Evolutionary conservation across 2,888 invertebrate species (phyloP).

Genomic region (Sericinus montela): DNA sequence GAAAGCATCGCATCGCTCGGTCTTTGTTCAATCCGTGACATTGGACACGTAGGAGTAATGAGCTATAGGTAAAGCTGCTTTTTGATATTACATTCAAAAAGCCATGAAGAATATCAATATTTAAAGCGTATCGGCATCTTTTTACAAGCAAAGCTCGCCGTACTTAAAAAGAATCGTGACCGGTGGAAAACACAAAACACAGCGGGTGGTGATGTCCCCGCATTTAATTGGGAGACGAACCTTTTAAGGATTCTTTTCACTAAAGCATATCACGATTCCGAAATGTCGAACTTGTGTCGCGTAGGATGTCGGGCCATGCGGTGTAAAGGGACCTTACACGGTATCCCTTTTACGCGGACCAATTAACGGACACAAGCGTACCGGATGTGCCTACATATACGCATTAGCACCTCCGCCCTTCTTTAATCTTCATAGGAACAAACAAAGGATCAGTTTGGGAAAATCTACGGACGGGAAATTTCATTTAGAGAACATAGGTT

Average conservation of each 20-base stretch:
- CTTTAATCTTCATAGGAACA: slow-evolving; percentile 67
- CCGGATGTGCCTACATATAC: slow-evolving; percentile 70
- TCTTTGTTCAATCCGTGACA: slow-evolving; percentile 27
- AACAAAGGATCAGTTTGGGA: slow-evolving; percentile 46
- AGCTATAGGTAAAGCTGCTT: not conserved
- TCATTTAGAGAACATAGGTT: slow-evolving; percentile 25
- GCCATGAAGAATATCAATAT: slow-evolving; percentile 13
- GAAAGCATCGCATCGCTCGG: slow-evolving; percentile 32
- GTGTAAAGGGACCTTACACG: slow-evolving; percentile 60
- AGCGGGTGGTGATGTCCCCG: slow-evolving; percentile 38
- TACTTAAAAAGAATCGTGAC: slow-evolving; percentile 36
- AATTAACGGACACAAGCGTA: slow-evolving; percentile 73
- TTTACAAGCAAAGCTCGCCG: slow-evolving; percentile 23
- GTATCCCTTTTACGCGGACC: slow-evolving; percentile 78
- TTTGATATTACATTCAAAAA: slow-evolving; percentile 1
- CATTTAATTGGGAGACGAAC: slow-evolving; percentile 47
- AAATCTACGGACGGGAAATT: slow-evolving; percentile 48
- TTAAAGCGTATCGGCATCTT: slow-evolving; percentile 10
- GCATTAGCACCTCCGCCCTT: slow-evolving; percentile 74
- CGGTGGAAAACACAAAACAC: slow-evolving; percentile 39
- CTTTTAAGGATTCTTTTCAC: slow-evolving; percentile 45
- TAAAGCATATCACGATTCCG: slow-evolving; percentile 45
- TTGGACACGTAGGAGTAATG: slow-evolving; percentile 24
- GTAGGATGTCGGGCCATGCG: slow-evolving; percentile 58
- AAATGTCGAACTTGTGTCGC: slow-evolving; percentile 44